These are phyloP conservation scores for Lasioglossum malachurum DNA, from an alignment of 2,888 invertebrate genomes.

Conservation along the genomic window DNA sequence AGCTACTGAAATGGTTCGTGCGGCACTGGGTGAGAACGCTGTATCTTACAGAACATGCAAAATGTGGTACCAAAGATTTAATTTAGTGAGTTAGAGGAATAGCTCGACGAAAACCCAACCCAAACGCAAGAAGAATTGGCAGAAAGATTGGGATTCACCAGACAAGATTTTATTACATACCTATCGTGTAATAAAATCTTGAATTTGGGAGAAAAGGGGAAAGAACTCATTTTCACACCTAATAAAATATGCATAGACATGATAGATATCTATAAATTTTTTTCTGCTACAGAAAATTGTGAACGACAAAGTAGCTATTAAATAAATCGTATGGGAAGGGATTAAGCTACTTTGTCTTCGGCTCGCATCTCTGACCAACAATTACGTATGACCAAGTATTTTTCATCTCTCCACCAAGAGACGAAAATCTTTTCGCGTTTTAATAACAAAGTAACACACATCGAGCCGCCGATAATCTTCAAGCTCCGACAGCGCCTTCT, in stretches of 20 bases:
- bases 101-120: no score
- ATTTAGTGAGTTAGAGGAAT: no score
- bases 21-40: no score
- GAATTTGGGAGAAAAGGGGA: no score
- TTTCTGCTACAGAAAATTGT: neutral
- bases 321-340: neutral
- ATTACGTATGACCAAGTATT: neutral
- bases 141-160: no score
- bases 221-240: no score
- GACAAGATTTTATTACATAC: no score
- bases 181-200: no score
- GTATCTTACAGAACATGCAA: no score
- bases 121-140: no score
- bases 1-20: no score
- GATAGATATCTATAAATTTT: neutral
- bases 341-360: neutral
- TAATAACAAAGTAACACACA: conserved; percentile 12
- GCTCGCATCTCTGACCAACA: neutral
- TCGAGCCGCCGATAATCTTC: conserved; percentile 2
- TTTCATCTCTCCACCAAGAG: neutral
- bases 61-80: no score
- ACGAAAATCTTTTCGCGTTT: neutral
- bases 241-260: neutral
- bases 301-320: neutral
- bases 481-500: conserved; percentile 18